phyloP scores from a whole-genome alignment of 2,113 vertebrate genomes.

The Oplegnathus fasciatus region DNA sequence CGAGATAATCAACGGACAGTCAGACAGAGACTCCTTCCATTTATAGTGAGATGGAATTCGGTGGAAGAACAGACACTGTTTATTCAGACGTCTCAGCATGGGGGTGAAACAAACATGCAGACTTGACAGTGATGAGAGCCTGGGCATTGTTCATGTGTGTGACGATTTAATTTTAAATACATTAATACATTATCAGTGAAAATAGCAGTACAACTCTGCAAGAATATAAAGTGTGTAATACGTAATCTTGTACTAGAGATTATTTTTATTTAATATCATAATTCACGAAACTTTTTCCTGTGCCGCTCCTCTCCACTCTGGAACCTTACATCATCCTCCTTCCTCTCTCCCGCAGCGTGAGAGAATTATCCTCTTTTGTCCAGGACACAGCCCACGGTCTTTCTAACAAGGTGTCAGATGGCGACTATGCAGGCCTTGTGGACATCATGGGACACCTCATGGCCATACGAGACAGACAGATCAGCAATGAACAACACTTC shows the following conservation, averaged over 20 bases:
- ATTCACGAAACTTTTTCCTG: not conserved
- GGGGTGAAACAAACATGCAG: too few relatives aligned
- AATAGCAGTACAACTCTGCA: too few relatives aligned
- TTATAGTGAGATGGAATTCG: too few relatives aligned
- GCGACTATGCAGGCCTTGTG: constrained; percentile 74
- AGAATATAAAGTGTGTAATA: too few relatives aligned
- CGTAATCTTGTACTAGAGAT: not conserved
- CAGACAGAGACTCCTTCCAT: too few relatives aligned
- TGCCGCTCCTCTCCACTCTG: not conserved
- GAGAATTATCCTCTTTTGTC: constrained; percentile 82
- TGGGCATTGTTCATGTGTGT: too few relatives aligned
- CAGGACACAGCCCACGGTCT: constrained; percentile 79
- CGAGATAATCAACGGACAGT: too few relatives aligned
- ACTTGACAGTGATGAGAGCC: too few relatives aligned
- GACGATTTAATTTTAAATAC: too few relatives aligned
- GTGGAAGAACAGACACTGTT: too few relatives aligned
- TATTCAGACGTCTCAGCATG: too few relatives aligned
- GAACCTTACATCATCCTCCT: not conserved
- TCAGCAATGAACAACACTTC: constrained; percentile 80
- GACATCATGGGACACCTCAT: constrained; percentile 82
- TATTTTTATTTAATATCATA: not conserved
- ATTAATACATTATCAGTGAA: too few relatives aligned
- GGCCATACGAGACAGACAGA: constrained; percentile 80
- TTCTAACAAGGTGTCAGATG: constrained; percentile 74
- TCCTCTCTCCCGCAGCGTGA: constrained; percentile 68